Percentiles rank a stretch among this genome's conserved stretches.
Evolutionary conservation across 2,797 vertebrate genomes (phyloP).

Genomic region (Danio tinwini): DNA sequence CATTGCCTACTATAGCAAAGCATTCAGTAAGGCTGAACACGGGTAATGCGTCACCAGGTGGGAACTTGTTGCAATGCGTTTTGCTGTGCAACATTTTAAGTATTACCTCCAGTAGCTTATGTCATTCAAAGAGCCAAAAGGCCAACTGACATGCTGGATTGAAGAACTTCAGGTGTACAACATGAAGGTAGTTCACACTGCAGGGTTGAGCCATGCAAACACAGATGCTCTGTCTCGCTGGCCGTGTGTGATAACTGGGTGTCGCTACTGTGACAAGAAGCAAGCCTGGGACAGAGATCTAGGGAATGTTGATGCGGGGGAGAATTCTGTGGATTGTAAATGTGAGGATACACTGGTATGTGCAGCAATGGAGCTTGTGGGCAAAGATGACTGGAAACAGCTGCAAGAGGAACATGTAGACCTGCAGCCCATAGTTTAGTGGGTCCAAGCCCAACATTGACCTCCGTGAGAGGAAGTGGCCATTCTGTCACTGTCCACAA

Average conservation of each 20-base stretch:
- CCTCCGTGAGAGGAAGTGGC: slow-evolving; percentile 30
- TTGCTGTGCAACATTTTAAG: slow-evolving; percentile 16
- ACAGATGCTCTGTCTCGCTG: slow-evolving; percentile 25
- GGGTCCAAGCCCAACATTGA: slow-evolving; percentile 29
- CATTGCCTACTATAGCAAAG: slow-evolving; percentile 40
- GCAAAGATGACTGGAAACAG: background rate
- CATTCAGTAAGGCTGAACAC: slow-evolving; percentile 38
- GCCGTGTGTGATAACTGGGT: background rate
- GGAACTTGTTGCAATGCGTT: slow-evolving; percentile 31
- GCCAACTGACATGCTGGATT: slow-evolving; percentile 10
- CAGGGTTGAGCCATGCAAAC: slow-evolving; percentile 11
- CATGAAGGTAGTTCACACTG: slow-evolving; percentile 14
- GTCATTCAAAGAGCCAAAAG: slow-evolving; percentile 42
- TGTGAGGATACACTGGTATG: background rate
- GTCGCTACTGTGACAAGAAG: slow-evolving; percentile 10
- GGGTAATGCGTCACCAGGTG: slow-evolving; percentile 22
- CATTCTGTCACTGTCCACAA: background rate
- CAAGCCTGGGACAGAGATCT: slow-evolving; percentile 6
- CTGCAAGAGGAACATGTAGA: slow-evolving; percentile 47
- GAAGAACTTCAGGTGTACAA: slow-evolving; percentile 30
- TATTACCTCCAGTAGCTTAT: slow-evolving; percentile 52
- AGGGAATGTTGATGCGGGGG: background rate
- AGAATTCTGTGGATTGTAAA: too few species aligned
- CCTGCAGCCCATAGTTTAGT: slow-evolving; percentile 24
- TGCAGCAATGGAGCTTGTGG: slow-evolving; percentile 9